Conservation (phyloP, 2,797 vertebrate genomes). For the Enteromius thamalakanensis region DNA sequence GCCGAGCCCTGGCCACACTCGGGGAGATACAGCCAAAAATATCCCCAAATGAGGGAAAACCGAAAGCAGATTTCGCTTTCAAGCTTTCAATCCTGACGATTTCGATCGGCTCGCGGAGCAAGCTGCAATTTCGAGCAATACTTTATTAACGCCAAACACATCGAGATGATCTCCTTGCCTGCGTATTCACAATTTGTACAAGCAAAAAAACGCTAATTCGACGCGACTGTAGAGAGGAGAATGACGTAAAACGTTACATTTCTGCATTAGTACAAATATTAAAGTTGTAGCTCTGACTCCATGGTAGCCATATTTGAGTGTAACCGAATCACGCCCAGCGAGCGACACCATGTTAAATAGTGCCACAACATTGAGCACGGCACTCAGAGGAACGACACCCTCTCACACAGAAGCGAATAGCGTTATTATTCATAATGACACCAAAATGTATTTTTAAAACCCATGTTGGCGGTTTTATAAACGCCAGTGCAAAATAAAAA, state of each 20-base stretch:
- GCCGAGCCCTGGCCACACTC: conserved; percentile 13
- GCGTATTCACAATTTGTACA: not conserved
- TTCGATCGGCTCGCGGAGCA: conserved; percentile 49
- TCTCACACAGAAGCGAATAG: not conserved
- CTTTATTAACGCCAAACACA: conserved; percentile 37
- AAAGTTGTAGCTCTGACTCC: conserved; percentile 81
- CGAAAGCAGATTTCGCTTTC: conserved; percentile 31
- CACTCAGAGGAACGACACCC: not conserved
- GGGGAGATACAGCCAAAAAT: not conserved
- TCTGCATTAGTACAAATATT: conserved; percentile 70
- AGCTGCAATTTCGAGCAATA: conserved; percentile 50
- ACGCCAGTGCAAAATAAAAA: conserved; percentile 21
- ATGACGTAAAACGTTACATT: conserved; percentile 8
- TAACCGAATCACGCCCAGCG: conserved; percentile 72
- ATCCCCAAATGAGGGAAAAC: conserved; percentile 12
- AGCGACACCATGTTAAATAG: conserved; percentile 58
- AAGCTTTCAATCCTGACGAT: conserved; percentile 38
- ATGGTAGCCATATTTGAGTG: conserved; percentile 86
- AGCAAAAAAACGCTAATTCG: not conserved
- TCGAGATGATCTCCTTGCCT: not conserved
- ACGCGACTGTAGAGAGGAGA: not conserved
- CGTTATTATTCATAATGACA: not conserved
- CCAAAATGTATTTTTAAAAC: not conserved
- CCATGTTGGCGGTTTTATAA: not conserved
- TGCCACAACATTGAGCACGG: conserved; percentile 41